A percentile compares a stretch with the other conserved stretches of the same genome.
phyloP scores from a whole-genome alignment of 2,888 invertebrate species.

The Pollenia griseotomentosa region DNA sequence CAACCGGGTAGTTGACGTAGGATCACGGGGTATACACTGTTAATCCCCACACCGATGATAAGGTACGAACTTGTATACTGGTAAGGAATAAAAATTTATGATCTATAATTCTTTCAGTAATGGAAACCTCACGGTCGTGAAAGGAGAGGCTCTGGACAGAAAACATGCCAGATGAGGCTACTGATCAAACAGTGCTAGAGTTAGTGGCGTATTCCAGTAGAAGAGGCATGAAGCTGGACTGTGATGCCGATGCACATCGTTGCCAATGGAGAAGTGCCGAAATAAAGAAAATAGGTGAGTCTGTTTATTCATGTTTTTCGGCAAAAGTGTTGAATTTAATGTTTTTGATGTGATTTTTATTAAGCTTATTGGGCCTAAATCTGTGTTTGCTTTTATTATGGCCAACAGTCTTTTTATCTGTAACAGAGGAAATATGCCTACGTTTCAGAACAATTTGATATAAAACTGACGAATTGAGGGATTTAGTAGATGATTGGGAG shows the following conservation, averaged over 20 bases:
- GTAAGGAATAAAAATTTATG: no score
- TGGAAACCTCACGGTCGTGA: no score
- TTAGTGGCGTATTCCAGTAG: not conserved
- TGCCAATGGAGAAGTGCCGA: not conserved
- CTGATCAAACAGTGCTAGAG: no score
- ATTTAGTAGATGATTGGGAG: not conserved
- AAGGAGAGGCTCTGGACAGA: no score
- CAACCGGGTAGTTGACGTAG: not conserved
- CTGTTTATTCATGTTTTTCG: no score
- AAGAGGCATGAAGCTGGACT: not conserved
- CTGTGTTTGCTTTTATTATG: not conserved
- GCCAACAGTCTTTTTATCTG: not conserved
- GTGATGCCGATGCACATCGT: not conserved
- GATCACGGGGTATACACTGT: not conserved
- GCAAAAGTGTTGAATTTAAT: no score
- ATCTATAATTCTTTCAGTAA: no score
- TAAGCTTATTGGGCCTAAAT: not conserved
- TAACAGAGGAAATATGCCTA: not conserved
- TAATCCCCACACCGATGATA: not conserved
- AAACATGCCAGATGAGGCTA: no score
- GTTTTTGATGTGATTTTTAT: no score
- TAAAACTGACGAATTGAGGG: not conserved
- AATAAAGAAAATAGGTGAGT: not conserved
- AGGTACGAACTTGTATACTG: no score
- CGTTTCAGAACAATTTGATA: not conserved